Conservation (phyloP, 2,113 vertebrate species). For the Phalacrocorax aristotelis region DNA sequence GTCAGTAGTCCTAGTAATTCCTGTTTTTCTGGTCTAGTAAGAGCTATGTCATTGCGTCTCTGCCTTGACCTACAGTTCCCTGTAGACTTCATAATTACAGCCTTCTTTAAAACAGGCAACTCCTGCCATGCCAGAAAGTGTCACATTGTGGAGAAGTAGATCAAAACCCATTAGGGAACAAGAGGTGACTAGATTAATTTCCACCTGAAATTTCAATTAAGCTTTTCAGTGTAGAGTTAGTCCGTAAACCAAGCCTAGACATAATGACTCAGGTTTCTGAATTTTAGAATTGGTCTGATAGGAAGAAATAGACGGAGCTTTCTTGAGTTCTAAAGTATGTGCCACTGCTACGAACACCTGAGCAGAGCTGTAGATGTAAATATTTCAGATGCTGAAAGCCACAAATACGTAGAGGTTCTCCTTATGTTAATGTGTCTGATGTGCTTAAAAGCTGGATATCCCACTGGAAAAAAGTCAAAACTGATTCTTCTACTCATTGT, state of each 20-base stretch:
- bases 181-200: constrained; percentile 38
- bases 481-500: neutral
- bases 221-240: neutral
- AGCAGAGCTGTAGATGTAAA: neutral
- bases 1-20: constrained; percentile 3
- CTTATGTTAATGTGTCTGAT: neutral
- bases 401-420: constrained; percentile 4
- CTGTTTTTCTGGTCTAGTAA: constrained; percentile 48
- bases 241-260: constrained; percentile 3
- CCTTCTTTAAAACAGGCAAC: constrained; percentile 40
- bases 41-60: constrained; percentile 24
- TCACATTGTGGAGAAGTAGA: constrained; percentile 27
- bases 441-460: neutral
- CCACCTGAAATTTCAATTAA: constrained; percentile 53
- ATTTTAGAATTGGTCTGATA: neutral
- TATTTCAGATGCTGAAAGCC: neutral
- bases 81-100: constrained; percentile 33
- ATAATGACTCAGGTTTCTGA: neutral
- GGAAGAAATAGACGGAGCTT: neutral
- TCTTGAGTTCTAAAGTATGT: neutral
- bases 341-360: neutral
- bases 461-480: neutral
- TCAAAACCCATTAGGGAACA: constrained; percentile 38
- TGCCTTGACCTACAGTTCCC: constrained; percentile 34
- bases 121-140: constrained; percentile 22